phyloP scores from a whole-genome alignment of 2,113 vertebrate genomes.

The Gymnogyps californianus region DNA sequence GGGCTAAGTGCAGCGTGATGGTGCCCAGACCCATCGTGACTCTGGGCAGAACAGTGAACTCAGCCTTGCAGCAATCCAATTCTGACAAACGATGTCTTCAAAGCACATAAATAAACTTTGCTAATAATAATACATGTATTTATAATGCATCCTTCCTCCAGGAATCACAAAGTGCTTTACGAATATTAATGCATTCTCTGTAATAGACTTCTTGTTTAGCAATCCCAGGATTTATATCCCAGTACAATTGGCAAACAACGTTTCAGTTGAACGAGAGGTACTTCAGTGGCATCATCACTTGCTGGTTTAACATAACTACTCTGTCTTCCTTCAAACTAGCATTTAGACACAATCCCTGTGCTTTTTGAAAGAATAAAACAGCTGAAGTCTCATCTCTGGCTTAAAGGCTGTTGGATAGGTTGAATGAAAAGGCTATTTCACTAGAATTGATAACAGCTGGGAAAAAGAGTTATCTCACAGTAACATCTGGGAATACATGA shows the following conservation, averaged over 20 bases:
- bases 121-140: neutral
- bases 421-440: constrained; percentile 3
- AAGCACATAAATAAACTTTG: neutral
- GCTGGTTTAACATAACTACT: neutral
- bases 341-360: neutral
- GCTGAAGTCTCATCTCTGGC: neutral
- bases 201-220: neutral
- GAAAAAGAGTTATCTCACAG: neutral
- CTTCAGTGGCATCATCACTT: neutral
- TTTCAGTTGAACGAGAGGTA: neutral
- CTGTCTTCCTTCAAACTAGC: neutral
- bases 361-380: neutral
- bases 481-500: neutral
- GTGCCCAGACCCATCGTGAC: neutral
- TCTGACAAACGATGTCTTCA: neutral
- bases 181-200: neutral
- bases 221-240: neutral
- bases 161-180: neutral
- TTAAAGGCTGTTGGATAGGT: neutral
- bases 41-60: neutral
- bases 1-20: neutral
- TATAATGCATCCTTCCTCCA: neutral
- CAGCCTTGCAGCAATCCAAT: neutral
- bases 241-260: neutral
- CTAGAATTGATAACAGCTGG: neutral